Conservation (phyloP, 2,113 vertebrate species). For the Ibidorhyncha struthersii region DNA sequence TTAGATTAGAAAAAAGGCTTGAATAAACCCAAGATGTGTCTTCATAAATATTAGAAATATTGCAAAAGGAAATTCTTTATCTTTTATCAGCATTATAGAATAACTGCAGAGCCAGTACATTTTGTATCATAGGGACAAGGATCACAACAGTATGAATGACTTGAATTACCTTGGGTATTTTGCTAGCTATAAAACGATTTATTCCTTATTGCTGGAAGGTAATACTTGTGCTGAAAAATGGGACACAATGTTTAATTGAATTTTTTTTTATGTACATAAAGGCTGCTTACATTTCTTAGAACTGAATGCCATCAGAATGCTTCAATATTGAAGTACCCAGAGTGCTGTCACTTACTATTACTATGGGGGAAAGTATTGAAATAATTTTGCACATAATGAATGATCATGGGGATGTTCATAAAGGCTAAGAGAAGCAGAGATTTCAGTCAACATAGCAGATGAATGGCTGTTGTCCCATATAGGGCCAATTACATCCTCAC, state of each 20-base stretch:
- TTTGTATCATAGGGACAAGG: slow-evolving; percentile 14
- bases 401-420: slow-evolving; percentile 6
- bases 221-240: slow-evolving; percentile 69
- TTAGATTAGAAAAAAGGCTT: slow-evolving; percentile 44
- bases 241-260: slow-evolving; percentile 64
- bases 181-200: slow-evolving; percentile 45
- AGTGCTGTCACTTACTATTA: slow-evolving; percentile 47
- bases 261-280: slow-evolving; percentile 44
- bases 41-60: slow-evolving; percentile 66
- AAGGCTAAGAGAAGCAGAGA: background rate
- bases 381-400: slow-evolving; percentile 42
- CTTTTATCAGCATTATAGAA: slow-evolving; percentile 36
- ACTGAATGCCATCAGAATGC: background rate
- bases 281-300: slow-evolving; percentile 63
- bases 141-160: slow-evolving; percentile 58
- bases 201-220: slow-evolving; percentile 63
- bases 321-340: background rate
- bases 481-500: background rate
- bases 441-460: slow-evolving; percentile 23
- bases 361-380: slow-evolving; percentile 26
- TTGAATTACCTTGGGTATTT: slow-evolving; percentile 69
- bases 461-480: background rate
- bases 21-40: slow-evolving; percentile 19
- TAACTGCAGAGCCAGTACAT: slow-evolving; percentile 44
- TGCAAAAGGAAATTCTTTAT: slow-evolving; percentile 26